phyloP scores from a whole-genome alignment of 2,113 vertebrate species.

The Anser brachyrhynchus region DNA sequence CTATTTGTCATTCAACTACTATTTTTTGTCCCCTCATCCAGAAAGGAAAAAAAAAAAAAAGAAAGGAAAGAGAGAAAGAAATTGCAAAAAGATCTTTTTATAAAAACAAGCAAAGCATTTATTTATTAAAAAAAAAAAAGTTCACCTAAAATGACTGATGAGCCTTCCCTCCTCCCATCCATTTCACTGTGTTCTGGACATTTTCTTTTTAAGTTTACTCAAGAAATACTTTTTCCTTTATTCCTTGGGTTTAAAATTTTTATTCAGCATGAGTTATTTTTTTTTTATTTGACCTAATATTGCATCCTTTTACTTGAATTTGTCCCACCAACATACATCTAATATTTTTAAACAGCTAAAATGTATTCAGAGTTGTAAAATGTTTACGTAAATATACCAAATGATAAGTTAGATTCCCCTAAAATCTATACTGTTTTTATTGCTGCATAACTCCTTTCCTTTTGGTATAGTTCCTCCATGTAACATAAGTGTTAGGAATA shows the following conservation, averaged over 20 bases:
- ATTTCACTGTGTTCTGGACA: neutral
- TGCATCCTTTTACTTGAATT: neutral
- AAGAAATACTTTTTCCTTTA: neutral
- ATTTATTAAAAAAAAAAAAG: neutral
- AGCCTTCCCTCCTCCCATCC: neutral
- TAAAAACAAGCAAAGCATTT: neutral
- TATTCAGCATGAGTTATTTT: neutral
- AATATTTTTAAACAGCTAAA: neutral
- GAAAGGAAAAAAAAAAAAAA: neutral
- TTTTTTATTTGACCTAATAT: neutral
- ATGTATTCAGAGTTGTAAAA: neutral
- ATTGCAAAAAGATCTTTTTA: rapidly evolving
- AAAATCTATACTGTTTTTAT: neutral
- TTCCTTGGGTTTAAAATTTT: neutral
- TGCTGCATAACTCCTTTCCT: neutral
- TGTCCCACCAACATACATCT: neutral
- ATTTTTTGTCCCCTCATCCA: neutral
- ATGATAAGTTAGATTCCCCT: neutral
- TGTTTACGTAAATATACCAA: neutral
- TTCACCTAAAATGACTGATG: neutral
- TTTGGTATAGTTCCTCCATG: neutral
- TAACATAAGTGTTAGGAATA: neutral
- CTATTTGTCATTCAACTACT: neutral
- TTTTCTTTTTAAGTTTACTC: neutral
- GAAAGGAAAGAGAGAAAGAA: neutral